Evolutionary conservation across 37 sponge, comb jelly and placozoan genomes (phyloP), one percentile per base, ranked within the genome.

Genomic region (Ianthella basta): DNA sequence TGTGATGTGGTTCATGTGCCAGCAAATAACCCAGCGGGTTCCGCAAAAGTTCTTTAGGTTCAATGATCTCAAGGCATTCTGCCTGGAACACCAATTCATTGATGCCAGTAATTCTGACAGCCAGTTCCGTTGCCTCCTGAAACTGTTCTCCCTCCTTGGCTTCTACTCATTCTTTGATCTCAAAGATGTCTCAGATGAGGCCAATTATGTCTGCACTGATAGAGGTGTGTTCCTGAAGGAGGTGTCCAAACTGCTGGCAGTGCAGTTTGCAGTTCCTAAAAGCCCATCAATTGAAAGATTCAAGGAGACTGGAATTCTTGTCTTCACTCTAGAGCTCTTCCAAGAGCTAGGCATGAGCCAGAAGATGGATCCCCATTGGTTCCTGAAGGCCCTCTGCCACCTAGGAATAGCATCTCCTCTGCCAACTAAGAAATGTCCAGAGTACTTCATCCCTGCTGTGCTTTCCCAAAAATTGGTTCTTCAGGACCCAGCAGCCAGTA

Each of bases 161-260:
- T 75, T 75, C 25, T 75, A 75, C 39, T 50, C 54, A 18, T 41
- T 40, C 78, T 75, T 75, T 41, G 25, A 75, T 44, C 44, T 50
- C 19, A 24, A 75, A 21, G 20, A 70, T 21, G 44, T 50, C 24
- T 6, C 37, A 41, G 78, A 75, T 41, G n/a, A 36, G 24, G 21
- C 54, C 21, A 69, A 69, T 35, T 69, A 30, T 30, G 78, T 75
- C 24, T 75, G 78, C 78, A 53, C 78, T 4, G 78, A 75, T 41
- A 44, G 25, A 21, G 24, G 44, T 50, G 44, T 36, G 15, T 50
- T 75, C 18, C 39, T 40, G 44, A 38, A 41, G 15, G 78, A 75
- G 53, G 54, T 75, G 25, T 75, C 78, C 23, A 75, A 75, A 24
- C 8, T 75, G 16, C 54, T 75, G 0, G 54, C 54, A 4, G 21